Base-by-base conservation (phyloP, 2,113 vertebrate genomes). In the Semnopithecus entellus region DNA sequence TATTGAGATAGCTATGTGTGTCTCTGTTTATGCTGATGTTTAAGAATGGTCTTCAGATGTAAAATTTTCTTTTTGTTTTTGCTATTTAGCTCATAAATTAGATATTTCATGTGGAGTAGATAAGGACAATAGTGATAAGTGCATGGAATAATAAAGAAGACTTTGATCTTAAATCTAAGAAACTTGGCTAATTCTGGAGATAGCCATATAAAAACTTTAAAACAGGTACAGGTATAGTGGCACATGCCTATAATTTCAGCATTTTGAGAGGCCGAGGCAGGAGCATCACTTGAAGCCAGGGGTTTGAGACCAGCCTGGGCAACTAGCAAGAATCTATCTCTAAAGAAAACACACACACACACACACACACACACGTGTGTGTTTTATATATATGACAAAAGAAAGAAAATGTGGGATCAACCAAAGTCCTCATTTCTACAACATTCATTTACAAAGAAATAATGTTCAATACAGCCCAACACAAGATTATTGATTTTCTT, bases 391-490 rank as follows among this genome's bases (percentile, higher is more conserved):
- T 30, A 30, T 64, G 61, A 64, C 61, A 30, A 64, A 30, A 64
- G 61, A 30, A 97, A 98, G 97, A 97, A 95, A 97, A 96, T 80
- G 92, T 72, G 93, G 96, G 94, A 84, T 97, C 94, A 97, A 97
- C 81, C 89, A 94, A 98, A 98, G 97, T 96, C 97, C 92, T 98
- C 97, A 61, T 97, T 96, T 98, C 98, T 98, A 98, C 82, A 98
- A 97, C 95, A 98, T 97, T 96, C 2, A 2, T 91, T 97, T 97
- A 98, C 97, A 98, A 97, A 98, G 95, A 98, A 98, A 96, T 98
- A 93, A 98, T 59, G 88, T 98, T 97, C 97, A 98, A 97, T 93
- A 97, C 96, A 96, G 97, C 95, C 95, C 98, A 97, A 97, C 16
- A 96, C 94, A 95, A 43, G 23, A 76, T 76, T 76, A 25, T 45